A percentile compares a stretch with the other conserved stretches of the same genome.
Conservation (phyloP, 2,113 vertebrate genomes). For the Sardina pilchardus region DNA sequence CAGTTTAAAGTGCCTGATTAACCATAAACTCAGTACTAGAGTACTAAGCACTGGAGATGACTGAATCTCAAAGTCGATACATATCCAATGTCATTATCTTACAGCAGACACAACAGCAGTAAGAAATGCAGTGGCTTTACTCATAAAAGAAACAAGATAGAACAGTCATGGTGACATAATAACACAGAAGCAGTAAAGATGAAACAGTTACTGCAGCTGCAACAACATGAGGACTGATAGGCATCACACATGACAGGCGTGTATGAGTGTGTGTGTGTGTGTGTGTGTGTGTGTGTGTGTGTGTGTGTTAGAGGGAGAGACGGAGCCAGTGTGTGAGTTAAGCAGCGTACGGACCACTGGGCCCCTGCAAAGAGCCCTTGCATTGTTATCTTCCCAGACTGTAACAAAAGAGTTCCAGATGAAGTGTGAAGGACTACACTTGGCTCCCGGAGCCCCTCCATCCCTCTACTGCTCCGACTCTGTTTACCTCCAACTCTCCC, state of each 20-base stretch:
- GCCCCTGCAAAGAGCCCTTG: neutral
- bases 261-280: neutral
- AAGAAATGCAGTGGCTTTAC: too few relatives aligned
- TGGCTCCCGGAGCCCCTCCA: neutral
- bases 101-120: too few relatives aligned
- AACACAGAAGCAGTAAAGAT: too few relatives aligned
- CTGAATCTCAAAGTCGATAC: too few relatives aligned
- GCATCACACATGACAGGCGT: neutral
- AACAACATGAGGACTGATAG: too few relatives aligned
- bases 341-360: neutral
- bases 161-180: too few relatives aligned
- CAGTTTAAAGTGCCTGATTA: too few relatives aligned
- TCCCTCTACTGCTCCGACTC: constrained; percentile 3
- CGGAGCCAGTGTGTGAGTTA: neutral
- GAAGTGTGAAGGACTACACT: neutral
- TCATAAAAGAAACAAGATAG: too few relatives aligned
- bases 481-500: neutral
- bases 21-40: too few relatives aligned
- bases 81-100: too few relatives aligned
- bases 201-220: too few relatives aligned
- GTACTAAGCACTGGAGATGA: too few relatives aligned
- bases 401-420: constrained; percentile 2
- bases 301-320: neutral
- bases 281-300: neutral
- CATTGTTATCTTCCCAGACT: constrained; percentile 1